These are phyloP conservation scores for Paguma larvata DNA, from an alignment of 2,797 vertebrate species.

Conservation along the genomic window DNA sequence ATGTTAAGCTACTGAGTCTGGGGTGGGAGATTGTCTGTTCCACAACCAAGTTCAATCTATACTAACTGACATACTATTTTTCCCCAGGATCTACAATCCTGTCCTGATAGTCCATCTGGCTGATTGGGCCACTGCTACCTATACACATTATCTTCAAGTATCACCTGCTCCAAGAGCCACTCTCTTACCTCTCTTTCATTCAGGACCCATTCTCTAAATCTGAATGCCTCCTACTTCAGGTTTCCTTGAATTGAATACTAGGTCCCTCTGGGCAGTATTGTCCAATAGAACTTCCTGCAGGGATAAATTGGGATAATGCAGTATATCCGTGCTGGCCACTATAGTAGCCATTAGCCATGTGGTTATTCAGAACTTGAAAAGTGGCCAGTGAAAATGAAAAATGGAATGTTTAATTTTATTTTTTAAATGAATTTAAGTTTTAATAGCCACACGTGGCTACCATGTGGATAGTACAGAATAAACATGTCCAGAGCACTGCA, in stretches of 20 bases:
- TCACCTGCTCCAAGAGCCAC: neutral
- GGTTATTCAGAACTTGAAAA: neutral
- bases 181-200: neutral
- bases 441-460: neutral
- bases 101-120: neutral
- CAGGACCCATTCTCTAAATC: neutral
- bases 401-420: neutral
- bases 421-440: conserved; percentile 21
- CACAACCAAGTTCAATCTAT: neutral
- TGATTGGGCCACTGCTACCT: neutral
- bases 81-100: neutral
- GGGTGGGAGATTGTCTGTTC: neutral
- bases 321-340: neutral
- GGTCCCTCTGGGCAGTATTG: neutral
- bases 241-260: neutral
- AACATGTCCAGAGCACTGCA: neutral
- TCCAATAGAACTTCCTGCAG: neutral
- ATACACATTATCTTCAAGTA: neutral
- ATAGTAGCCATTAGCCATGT: neutral
- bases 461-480: neutral
- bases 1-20: neutral
- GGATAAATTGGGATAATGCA: neutral
- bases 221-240: neutral
- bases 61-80: neutral
- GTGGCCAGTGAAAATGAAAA: neutral